Evolutionary conservation across 2,113 vertebrate genomes (phyloP), one percentile per base, ranked within the genome.

Genomic region (Elanoides forficatus): DNA sequence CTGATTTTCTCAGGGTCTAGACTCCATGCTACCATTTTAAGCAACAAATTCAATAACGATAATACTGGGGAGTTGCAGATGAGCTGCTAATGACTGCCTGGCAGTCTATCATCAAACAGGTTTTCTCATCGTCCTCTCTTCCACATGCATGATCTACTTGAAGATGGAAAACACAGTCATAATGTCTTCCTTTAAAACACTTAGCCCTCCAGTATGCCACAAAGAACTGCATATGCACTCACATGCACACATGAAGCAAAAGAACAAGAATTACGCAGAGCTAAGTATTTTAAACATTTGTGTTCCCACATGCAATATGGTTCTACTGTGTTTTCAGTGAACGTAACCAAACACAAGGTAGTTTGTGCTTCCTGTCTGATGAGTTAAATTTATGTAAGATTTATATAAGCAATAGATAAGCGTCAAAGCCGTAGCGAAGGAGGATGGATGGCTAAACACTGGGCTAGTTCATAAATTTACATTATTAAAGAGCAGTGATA

Each of bases 291-390:
- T 79, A 78, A 92, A 90, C 38, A 59, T 91, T 95, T 81, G 53
- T 79, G 79, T 94, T 96, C 94, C 94, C 84, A 89, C 91, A 87
- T 2, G 13, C 96, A 95, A 45, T 94, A 96, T 96, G 93, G 84
- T 85, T 94, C 65, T 81, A 38, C 82, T 29, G 36, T 84, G 73
- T 81, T 91, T 88, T 91, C 81, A 53, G 73, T 72, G 78, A 95
- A 53, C 3, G 0, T 59, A 84, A 94, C 80, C n/a, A 90, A 88
- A 90, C 42, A 59, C 34, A 86, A 88, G 47, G 68, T 82, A 83
- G 68, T 66, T 88, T 84, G 38, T 91, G 40, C 70, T 95, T 94
- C 70, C 73, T 82, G 36, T 62, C 65, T 91, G 89, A 34, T 14
- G 25, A 93, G 36, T 68, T 94, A 45, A 78, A 93, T 92, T 89